These are phyloP conservation scores for Sussaba pulchella DNA, from an alignment of 2,888 invertebrate species.

Conservation along the genomic window DNA sequence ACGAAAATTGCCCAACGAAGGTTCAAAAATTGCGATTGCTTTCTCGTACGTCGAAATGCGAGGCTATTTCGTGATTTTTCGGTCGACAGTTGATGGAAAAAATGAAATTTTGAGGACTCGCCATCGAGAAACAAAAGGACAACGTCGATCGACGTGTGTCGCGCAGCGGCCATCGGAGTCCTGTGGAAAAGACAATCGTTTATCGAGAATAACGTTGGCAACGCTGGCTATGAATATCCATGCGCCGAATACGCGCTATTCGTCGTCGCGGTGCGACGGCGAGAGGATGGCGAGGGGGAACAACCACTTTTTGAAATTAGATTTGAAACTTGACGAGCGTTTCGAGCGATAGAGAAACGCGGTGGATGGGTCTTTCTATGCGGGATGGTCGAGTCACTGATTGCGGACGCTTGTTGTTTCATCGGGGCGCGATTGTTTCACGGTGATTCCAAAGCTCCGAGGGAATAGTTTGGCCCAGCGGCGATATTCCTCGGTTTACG, in stretches of 20 bases:
- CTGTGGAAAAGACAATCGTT: neutral
- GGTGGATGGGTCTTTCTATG: neutral
- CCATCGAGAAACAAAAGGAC: neutral
- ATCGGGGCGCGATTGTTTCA: conserved; percentile 65
- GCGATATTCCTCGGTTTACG: conserved; percentile 39
- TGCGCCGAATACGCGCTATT: neutral
- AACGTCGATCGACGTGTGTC: neutral
- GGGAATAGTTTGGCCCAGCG: conserved; percentile 33
- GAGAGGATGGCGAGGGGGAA: neutral
- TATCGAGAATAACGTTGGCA: neutral
- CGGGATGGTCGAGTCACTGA: conserved; percentile 63
- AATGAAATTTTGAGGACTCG: no score
- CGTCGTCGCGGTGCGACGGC: no score
- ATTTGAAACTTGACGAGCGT: conserved; percentile 20
- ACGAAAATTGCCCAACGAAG: no score
- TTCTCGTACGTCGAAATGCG: no score
- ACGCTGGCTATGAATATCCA: neutral
- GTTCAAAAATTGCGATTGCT: no score
- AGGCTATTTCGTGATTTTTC: no score
- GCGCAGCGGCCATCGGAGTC: neutral
- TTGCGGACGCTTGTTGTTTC: conserved; percentile 74
- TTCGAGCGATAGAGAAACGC: conserved; percentile 9
- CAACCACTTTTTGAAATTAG: conserved; percentile 25
- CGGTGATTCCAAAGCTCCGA: conserved; percentile 48
- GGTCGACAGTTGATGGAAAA: no score